Base-by-base conservation (phyloP, 92 coral and sea anemone species). In the Desmophyllum pertusum region DNA sequence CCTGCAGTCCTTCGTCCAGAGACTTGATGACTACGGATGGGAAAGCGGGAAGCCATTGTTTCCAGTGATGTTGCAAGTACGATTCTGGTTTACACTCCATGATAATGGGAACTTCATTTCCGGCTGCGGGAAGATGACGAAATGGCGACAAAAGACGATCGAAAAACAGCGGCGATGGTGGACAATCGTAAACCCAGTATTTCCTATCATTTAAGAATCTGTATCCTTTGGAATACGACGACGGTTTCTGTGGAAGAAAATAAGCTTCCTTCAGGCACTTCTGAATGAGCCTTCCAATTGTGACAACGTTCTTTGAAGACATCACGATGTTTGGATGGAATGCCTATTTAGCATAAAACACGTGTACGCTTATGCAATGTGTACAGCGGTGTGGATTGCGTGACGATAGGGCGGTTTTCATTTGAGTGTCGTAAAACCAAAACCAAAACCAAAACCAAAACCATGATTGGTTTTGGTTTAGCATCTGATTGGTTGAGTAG, bases 71-170 rank as follows among this genome's bases (percentile, higher is more conserved):
- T 36, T 40, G 74, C 43, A 84, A 36, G 38, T 84, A 75, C 13
- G 48, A 46, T 46, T 43, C 74, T 10, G 87, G 87, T 29, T 23
- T 51, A 50, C 81, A 48, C 46, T 84, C 87, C 74, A 84, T 65
- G 2, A 84, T 65, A 13, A 84, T 77, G 18, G 87, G 87, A n/a
- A 84, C n/a, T 46, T 84, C 87, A 46, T 75, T 65, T 40, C 87
- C 87, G 3, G 80, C 81, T 19, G 87, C 87, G 38, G 87, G 84
- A 79, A 79, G 75, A 79, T 79, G 84, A 33, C 84, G 84, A 66
- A 79, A 79, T 21, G 84, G 84, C 27, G 52, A 79, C 84, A 79
- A 37, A 79, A 66, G 61, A 45, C 84, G 84, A 79, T 79, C 74
- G 25, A 79, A 79, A 35, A 46, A 46, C 33, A 55, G 70, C 55